phyloP scores from a whole-genome alignment of 2,888 invertebrate genomes.

The Lymantria monacha region DNA sequence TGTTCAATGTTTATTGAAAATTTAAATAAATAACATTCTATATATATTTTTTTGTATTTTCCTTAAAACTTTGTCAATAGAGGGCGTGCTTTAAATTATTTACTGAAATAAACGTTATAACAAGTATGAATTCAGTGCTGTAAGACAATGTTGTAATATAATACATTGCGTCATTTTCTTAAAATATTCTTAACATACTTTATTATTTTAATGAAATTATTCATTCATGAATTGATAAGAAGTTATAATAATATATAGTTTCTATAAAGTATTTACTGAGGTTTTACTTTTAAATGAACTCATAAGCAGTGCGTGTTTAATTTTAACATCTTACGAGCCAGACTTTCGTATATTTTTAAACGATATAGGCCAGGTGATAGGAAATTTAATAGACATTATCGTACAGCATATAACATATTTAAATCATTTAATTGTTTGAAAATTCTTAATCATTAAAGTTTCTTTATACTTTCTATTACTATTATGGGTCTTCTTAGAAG shows the following conservation, averaged over 20 bases:
- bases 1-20: background rate
- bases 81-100: background rate
- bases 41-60: background rate
- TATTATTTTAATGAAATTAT: background rate
- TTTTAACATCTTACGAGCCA: background rate
- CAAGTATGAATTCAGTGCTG: too few species aligned
- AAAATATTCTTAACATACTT: background rate
- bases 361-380: background rate
- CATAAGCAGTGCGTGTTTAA: background rate
- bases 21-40: background rate
- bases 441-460: too few species aligned
- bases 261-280: background rate
- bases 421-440: too few species aligned
- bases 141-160: background rate
- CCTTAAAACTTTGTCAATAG: background rate
- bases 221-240: slow-evolving; percentile 2
- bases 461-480: too few species aligned
- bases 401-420: too few species aligned
- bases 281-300: background rate
- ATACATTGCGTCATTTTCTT: background rate
- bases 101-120: background rate
- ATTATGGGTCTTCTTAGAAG: too few species aligned
- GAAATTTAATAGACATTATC: background rate
- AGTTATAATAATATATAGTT: background rate
- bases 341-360: background rate